Evolutionary conservation across 2,797 vertebrate species (phyloP).

Genomic region (Neosilurus hyrtlii): DNA sequence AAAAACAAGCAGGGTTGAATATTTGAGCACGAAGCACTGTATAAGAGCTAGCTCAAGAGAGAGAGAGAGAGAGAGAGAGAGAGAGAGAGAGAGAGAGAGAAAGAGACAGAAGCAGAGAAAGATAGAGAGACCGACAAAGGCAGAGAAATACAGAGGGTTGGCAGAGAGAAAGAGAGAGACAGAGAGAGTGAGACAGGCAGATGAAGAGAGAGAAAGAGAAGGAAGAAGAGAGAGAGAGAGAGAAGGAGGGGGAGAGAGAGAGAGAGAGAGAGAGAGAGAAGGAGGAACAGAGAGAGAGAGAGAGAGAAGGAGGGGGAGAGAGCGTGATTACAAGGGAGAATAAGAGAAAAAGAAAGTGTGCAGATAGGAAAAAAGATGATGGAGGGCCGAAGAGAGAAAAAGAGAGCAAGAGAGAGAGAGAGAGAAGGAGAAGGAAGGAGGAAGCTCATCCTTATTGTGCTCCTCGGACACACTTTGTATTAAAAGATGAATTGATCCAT

Average conservation of each 20-base stretch:
- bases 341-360: background rate
- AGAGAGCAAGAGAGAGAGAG: constrained; percentile 12
- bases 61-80: constrained; percentile 18
- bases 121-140: too few relatives aligned
- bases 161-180: background rate
- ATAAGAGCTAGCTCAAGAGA: constrained; percentile 25
- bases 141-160: too few relatives aligned
- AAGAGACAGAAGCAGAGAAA: too few relatives aligned
- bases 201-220: constrained; percentile 7
- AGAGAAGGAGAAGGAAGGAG: constrained; percentile 49
- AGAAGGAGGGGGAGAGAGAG: too few relatives aligned
- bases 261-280: constrained; percentile 9
- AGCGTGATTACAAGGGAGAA: background rate
- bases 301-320: background rate
- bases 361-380: too few relatives aligned
- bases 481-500: constrained; percentile 87
- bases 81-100: background rate
- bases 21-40: constrained; percentile 66
- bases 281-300: constrained; percentile 17
- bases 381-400: constrained; percentile 21
- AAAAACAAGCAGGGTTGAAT: constrained; percentile 55
- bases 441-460: constrained; percentile 67
- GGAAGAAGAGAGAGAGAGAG: background rate
- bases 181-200: too few relatives aligned
- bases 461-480: constrained; percentile 77